Evolutionary conservation across 2,797 vertebrate species (phyloP), one percentile per base, ranked within the genome.

Genomic region (Amphiprion clarkii): DNA sequence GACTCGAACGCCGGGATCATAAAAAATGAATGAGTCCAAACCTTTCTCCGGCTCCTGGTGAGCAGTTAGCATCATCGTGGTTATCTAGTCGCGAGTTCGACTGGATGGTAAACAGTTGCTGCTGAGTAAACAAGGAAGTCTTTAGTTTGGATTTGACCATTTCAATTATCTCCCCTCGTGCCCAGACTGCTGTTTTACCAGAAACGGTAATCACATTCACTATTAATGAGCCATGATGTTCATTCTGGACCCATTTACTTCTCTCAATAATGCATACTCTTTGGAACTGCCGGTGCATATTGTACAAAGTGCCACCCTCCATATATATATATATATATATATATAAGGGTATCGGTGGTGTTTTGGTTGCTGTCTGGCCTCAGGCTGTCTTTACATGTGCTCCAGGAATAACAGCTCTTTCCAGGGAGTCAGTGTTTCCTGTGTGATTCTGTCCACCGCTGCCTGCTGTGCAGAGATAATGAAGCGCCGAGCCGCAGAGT

Each of bases 201-300:
- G 93, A 89, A 94, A 90, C 89, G 77, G 86, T 92, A 87, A 93
- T 93, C 92, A 89, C 92, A 94, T 94, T 86, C 88, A 93, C 87
- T 93, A 94, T 95, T 95, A 93, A 94, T 93, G 89, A 94, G 88
- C 88, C 85, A 64, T 85, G 88, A 89, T 88, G 86, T 90, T 94
- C 89, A 86, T 92, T 90, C 88, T 81, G 87, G 86, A 91, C 89
- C 92, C 92, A 94, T 95, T 94, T 93, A 91, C 92, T 89, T 82
- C 63, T 89, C 87, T 94, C 84, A 94, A 94, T 94, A 93, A 94
- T 94, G 93, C 92, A 94, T 83, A 85, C 53, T 75, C 83, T 85
- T 84, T 90, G 82, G 88, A 93, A 91, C 87, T 86, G 89, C 85
- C 74, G 83, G 76, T 85, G 86, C 81, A 85, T 90, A 89, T 89